Conservation (phyloP, 2,888 invertebrate species). For the Synergus itoensis region DNA sequence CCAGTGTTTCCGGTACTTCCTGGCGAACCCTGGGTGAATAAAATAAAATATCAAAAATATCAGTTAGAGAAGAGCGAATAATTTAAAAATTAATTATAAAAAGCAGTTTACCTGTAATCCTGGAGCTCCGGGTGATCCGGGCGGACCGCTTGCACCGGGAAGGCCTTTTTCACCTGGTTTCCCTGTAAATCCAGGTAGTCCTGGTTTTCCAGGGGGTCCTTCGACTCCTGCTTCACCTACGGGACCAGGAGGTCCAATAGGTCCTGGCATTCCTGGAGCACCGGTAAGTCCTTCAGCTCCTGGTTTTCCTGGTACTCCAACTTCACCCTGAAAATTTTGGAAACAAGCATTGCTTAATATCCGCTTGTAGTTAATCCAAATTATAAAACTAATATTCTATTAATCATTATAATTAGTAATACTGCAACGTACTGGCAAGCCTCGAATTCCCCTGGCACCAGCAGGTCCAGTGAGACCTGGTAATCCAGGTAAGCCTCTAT, state of each 20-base stretch:
- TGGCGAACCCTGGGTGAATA: conserved; percentile 64
- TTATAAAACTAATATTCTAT: conserved; percentile 34
- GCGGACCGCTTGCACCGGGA: conserved; percentile 80
- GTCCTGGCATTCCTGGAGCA: conserved; percentile 74
- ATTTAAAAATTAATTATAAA: neutral
- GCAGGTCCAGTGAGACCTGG: conserved; percentile 83
- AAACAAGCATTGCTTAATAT: neutral
- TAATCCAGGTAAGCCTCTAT: conserved; percentile 83
- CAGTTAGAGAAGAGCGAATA: neutral
- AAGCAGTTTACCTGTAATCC: conserved; percentile 75
- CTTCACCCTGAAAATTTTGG: conserved; percentile 82
- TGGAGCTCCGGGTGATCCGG: conserved; percentile 85
- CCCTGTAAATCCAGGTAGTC: conserved; percentile 76
- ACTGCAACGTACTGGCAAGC: conserved; percentile 75
- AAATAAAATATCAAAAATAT: neutral
- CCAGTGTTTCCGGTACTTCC: conserved; percentile 74
- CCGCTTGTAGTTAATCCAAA: neutral
- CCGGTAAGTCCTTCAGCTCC: conserved; percentile 83
- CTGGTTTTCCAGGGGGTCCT: conserved; percentile 80
- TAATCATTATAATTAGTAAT: neutral
- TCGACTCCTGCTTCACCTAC: conserved; percentile 80
- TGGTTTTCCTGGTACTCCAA: conserved; percentile 82
- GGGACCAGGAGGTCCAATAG: conserved; percentile 62
- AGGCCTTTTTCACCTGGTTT: conserved; percentile 75
- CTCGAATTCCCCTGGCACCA: conserved; percentile 83